phyloP scores from a whole-genome alignment of 2,888 invertebrate species.

The Eupithecia exiguata region DNA sequence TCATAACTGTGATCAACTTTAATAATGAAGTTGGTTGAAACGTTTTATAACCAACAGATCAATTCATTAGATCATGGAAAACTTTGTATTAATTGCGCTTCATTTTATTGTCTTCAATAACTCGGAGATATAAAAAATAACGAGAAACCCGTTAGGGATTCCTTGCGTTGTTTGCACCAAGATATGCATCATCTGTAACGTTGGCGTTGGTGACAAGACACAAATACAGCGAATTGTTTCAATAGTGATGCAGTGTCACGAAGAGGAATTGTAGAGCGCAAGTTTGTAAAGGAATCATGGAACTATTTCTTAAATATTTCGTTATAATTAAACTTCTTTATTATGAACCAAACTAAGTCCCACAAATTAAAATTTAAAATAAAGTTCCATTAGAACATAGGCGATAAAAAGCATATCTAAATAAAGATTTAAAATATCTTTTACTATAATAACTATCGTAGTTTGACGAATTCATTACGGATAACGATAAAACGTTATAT shows the following conservation, averaged over 20 bases:
- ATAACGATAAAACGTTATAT: too few species aligned
- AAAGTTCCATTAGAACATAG: too few species aligned
- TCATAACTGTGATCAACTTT: background rate
- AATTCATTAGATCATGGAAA: background rate
- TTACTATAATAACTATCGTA: too few species aligned
- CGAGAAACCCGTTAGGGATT: background rate
- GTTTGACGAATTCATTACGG: too few species aligned
- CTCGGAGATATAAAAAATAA: background rate
- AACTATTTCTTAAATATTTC: too few species aligned
- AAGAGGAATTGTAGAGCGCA: background rate
- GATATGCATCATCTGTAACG: background rate
- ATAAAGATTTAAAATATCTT: too few species aligned
- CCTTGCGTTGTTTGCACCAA: slow-evolving; percentile 2
- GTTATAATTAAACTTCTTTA: too few species aligned
- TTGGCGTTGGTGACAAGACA: background rate
- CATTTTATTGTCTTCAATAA: background rate
- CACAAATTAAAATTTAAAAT: background rate
- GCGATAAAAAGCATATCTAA: too few species aligned
- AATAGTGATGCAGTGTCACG: background rate
- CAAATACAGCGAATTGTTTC: background rate
- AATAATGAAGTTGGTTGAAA: too few species aligned
- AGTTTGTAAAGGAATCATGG: too few species aligned
- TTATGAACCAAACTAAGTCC: too few species aligned
- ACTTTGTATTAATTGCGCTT: background rate
- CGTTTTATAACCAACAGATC: background rate